These are phyloP conservation scores for Stigmatopora argus DNA, from an alignment of 2,113 vertebrate species.

Conservation along the genomic window DNA sequence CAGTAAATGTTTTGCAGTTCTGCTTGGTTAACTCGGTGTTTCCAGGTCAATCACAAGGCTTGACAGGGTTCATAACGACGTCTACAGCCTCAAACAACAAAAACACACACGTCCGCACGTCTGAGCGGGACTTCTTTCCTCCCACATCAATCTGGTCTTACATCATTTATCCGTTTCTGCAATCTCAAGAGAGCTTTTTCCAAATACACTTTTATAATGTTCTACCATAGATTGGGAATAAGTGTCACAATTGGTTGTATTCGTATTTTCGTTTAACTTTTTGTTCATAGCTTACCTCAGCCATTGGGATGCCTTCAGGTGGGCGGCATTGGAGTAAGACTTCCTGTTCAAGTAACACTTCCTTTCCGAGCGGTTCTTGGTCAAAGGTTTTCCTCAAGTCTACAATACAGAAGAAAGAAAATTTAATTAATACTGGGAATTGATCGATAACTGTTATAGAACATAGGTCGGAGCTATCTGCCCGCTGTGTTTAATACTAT, in stretches of 20 bases:
- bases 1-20: conserved; percentile 60
- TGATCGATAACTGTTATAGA: not conserved
- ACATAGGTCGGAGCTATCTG: not conserved
- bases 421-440: conserved; percentile 7
- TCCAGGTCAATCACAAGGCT: conserved; percentile 64
- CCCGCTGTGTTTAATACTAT: not conserved
- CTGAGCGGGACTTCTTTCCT: conserved; percentile 7
- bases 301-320: conserved; percentile 91
- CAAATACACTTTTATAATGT: conserved; percentile 30
- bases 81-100: conserved; percentile 24
- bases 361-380: conserved; percentile 93
- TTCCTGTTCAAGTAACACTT: conserved; percentile 92
- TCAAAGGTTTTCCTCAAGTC: conserved; percentile 95
- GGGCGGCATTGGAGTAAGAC: conserved; percentile 94
- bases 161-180: conserved; percentile 51
- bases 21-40: conserved; percentile 63
- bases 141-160: conserved; percentile 42
- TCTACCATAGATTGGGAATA: conserved; percentile 23
- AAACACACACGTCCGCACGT: conserved; percentile 8
- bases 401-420: conserved; percentile 43
- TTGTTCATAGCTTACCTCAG: conserved; percentile 76
- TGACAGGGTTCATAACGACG: conserved; percentile 43
- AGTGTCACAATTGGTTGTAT: conserved; percentile 36
- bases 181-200: conserved; percentile 51
- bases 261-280: not conserved